Base-by-base conservation (phyloP, 1,140 invertebrate genomes). In the Gryllus bimaculatus region DNA sequence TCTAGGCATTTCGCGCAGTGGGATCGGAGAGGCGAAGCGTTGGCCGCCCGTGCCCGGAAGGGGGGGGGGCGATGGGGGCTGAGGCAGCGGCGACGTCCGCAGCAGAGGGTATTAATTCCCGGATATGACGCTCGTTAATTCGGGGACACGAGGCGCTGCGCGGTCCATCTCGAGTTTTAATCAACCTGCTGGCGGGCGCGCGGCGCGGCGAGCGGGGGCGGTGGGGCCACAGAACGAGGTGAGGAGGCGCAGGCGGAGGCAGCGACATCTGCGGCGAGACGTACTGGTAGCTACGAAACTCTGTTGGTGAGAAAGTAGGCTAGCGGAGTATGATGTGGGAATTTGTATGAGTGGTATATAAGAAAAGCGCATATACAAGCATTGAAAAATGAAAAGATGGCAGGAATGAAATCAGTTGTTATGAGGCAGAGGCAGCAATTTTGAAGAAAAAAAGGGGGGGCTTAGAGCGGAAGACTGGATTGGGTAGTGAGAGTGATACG, bases 111-210 rank as follows among this genome's bases (percentile, higher is more conserved):
- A 66, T 13, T 66, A 66, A 66, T 66, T 66, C 54, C 54, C 54
- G 54, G 54, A 66, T 66, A 66, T 66, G 54, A 66, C 54, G 54
- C 54, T 66, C 54, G 54, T 66, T 66, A 66, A 66, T 66, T 66
- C 54, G 54, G 54, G 54, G 54, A 66, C 54, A 66, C 54, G 54
- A 18, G 54, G 18, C 54, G 54, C 54, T 3, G 54, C 54, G 18
- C 54, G 54, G 10, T 13, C 10, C 54, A 66, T 66, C 54, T 66
- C 54, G 54, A 66, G 54, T 66, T 66, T 66, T 66, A 66, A 66
- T 66, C 54, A 66, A 66, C 54, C 54, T 66, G 54, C 54, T 66
- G 54, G 10, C 18, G 54, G 26, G 26, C 1, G 26, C 1, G 26
- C 26, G 26, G 26, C 26, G 18, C 54, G 54, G 18, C 54, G 0